Evolutionary conservation across 1,140 invertebrate genomes (phyloP), one percentile per base, ranked within the genome.

Genomic region (Phymorhynchus buccinoides): DNA sequence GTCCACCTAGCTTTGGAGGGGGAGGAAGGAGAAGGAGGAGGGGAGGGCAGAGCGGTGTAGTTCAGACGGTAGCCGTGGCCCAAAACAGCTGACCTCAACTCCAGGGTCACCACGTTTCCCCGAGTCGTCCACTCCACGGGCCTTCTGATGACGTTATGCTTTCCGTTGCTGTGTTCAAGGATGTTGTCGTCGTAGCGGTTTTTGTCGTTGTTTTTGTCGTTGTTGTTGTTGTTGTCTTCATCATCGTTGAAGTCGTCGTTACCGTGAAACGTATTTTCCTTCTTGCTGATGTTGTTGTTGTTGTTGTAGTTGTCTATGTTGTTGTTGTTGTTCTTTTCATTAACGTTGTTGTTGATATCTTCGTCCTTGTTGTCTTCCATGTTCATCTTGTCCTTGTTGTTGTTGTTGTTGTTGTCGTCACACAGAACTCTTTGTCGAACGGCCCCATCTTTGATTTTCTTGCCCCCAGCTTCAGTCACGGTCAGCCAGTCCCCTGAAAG

Each of bases 51-150:
- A 22, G 56, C 30, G 30, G 16, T 68, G 80, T 83, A 83, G 37
- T 62, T 71, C 80, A 83, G 27, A 41, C 73, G 71, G 80, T 83
- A 83, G 39, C 80, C 80, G 44, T 83, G 35, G 18, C 80, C 80
- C 1, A 66, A 22, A 4, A 9, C 32, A 16, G 80, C 56, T 30
- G 41, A 27, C 3, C 56, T 41, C 80, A 83, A 27, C 62, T 27
- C 35, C 37, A 83, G 42, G 3, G 80, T 83, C 30, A 71, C 56
- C 35, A 83, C 12, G 80, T 71, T 41, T 18, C 80, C 80, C 22
- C 18, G n/a, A n/a, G 80, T 71, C 14, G 80, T 83, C 80, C 80
- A 83, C 62, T 83, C 37, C n/a, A 30, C 41, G 12, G 80, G 80
- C 32, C 30, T 9, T 27, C 37, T n/a, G n/a, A n/a, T n/a, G n/a